Evolutionary conservation across 2,113 vertebrate species (phyloP).

Genomic region (Corythaeola cristata): DNA sequence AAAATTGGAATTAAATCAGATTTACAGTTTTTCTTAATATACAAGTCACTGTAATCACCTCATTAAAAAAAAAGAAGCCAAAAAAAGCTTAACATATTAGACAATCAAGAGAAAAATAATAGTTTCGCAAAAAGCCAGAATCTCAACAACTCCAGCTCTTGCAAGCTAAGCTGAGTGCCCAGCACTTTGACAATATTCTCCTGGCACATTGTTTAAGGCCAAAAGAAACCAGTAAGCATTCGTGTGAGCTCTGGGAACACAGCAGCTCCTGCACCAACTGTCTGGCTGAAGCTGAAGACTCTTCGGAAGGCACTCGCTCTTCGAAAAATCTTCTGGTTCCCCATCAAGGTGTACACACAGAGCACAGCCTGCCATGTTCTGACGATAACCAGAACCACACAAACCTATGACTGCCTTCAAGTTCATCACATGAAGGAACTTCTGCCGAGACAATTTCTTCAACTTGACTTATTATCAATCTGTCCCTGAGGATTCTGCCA

Average conservation of each 20-base stretch:
- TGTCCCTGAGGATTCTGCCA: background rate
- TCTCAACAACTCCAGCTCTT: background rate
- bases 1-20: background rate
- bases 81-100: background rate
- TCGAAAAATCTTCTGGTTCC: background rate
- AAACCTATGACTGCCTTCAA: background rate
- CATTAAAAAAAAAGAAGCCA: background rate
- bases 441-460: background rate
- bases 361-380: background rate
- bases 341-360: background rate
- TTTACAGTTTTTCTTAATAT: background rate
- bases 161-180: background rate
- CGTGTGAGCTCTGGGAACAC: fast-evolving
- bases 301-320: background rate
- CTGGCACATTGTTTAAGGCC: background rate
- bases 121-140: background rate
- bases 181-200: background rate
- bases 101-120: background rate
- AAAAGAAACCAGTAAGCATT: background rate
- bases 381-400: background rate
- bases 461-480: background rate
- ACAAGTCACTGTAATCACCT: background rate
- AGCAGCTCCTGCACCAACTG: background rate
- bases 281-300: background rate
- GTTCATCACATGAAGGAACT: background rate